Evolutionary conservation across 2,113 vertebrate genomes (phyloP), one percentile per base, ranked within the genome.

Genomic region (Hippocampus zosterae): DNA sequence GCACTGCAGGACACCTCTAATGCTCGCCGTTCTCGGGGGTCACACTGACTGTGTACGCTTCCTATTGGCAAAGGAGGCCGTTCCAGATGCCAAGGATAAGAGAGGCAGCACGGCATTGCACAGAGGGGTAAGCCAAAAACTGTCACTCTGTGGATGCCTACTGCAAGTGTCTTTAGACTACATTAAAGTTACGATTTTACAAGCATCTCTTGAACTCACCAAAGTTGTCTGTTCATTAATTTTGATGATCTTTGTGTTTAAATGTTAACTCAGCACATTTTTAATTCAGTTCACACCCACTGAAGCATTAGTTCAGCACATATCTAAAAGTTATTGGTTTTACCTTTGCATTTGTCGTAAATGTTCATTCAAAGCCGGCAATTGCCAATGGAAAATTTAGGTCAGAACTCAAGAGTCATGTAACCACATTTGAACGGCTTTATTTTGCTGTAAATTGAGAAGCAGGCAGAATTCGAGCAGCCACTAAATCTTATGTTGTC

Each of bases 11-110:
- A 98, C 95, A 69, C 93, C 96, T 0, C 87, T 98, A 87, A 98
- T 98, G 96, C 88, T 98, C 71, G 95, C 96, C 1, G 93, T 95
- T 83, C 93, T 95, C 88, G 96, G 95, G 21, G 93, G 94, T 83
- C 95, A 98, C 21, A 92, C 94, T 2, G 95, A 97, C 90, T 98
- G 96, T 64, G 94, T 96, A 70, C 94, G 95, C 65, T 95, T 94
- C 80, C 92, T 98, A 86, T 90, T 98, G 87, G 96, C 97, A 90
- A 96, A 95, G 84, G 95, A 94, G 55, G 94, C 94, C 79, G 93
- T 91, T 8, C 93, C 94, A 19, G 95, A 98, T 11, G 91, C 94
- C 23, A 94, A 94, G 33, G 97, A 98, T 90, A 95, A 94, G 84
- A 93, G 93, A 85, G 93, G 94, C 73, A 92, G 92, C 83, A 96